Conservation (phyloP, 2,888 invertebrate genomes). For the Carterocephalus palaemon region DNA sequence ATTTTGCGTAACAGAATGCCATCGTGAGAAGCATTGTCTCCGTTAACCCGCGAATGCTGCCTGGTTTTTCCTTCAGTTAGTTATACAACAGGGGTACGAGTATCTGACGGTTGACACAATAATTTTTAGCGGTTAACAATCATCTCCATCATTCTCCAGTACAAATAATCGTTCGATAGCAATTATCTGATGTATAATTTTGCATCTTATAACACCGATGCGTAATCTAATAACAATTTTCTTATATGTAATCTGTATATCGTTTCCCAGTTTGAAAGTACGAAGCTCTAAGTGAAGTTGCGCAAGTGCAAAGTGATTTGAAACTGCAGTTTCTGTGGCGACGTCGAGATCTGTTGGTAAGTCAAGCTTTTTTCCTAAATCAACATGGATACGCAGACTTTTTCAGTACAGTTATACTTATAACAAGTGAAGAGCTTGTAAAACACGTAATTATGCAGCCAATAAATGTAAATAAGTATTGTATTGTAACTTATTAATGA, state of each 20-base stretch:
- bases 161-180: slow-evolving; percentile 2
- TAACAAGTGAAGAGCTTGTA: no score
- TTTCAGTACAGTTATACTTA: no score
- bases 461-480: no score
- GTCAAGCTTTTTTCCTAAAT: slow-evolving; percentile 1
- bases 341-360: slow-evolving; percentile 11
- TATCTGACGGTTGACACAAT: slow-evolving; percentile 16
- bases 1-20: slow-evolving; percentile 24
- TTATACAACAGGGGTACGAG: slow-evolving; percentile 18
- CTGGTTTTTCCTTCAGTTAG: neutral
- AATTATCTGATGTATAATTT: no score
- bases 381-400: no score
- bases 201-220: no score
- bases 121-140: slow-evolving; percentile 1
- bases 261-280: slow-evolving; percentile 23
- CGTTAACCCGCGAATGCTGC: slow-evolving; percentile 12
- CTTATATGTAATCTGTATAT: slow-evolving; percentile 1
- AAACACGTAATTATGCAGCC: no score
- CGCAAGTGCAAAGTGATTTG: slow-evolving; percentile 20
- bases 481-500: no score
- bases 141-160: neutral
- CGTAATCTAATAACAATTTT: neutral
- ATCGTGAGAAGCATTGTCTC: slow-evolving; percentile 25
- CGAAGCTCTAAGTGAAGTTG: slow-evolving; percentile 9
- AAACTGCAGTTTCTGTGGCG: slow-evolving; percentile 18